phyloP scores from a whole-genome alignment of 2,888 invertebrate species.

The Doris montereyensis region DNA sequence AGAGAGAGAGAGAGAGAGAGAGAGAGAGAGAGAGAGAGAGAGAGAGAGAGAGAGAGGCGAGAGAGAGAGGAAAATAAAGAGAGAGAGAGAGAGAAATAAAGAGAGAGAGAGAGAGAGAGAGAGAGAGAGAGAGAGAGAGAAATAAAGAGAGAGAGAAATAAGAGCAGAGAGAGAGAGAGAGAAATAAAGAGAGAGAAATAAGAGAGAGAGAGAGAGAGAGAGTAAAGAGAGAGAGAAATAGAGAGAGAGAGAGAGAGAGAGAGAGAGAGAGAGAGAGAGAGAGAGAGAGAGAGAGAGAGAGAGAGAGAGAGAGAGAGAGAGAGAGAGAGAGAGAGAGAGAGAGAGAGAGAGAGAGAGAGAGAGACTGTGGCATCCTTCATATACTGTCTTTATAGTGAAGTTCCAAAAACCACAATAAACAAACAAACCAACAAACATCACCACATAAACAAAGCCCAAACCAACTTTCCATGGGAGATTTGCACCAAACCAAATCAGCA shows the following conservation, averaged over 20 bases:
- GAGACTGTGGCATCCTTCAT: too few relatives aligned
- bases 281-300: not conserved
- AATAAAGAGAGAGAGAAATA: too few relatives aligned
- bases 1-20: not conserved
- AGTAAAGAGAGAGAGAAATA: too few relatives aligned
- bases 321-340: not conserved
- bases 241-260: constrained; percentile 7
- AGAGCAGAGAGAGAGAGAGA: not conserved
- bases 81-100: not conserved
- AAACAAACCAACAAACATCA: too few relatives aligned
- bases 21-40: not conserved
- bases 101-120: not conserved
- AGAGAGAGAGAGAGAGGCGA: not conserved
- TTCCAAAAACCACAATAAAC: too few relatives aligned
- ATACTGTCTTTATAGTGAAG: too few relatives aligned
- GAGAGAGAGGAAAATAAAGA: too few relatives aligned
- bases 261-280: not conserved
- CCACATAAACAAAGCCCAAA: too few relatives aligned
- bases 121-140: not conserved
- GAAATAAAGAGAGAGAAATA: not conserved
- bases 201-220: too few relatives aligned
- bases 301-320: not conserved
- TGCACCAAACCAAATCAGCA: too few relatives aligned
- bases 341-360: not conserved
- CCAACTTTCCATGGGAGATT: too few relatives aligned